A percentile compares a stretch with the other conserved stretches of the same genome.
Conservation (phyloP, 1,140 invertebrate genomes). For the Cyclina sinensis region DNA sequence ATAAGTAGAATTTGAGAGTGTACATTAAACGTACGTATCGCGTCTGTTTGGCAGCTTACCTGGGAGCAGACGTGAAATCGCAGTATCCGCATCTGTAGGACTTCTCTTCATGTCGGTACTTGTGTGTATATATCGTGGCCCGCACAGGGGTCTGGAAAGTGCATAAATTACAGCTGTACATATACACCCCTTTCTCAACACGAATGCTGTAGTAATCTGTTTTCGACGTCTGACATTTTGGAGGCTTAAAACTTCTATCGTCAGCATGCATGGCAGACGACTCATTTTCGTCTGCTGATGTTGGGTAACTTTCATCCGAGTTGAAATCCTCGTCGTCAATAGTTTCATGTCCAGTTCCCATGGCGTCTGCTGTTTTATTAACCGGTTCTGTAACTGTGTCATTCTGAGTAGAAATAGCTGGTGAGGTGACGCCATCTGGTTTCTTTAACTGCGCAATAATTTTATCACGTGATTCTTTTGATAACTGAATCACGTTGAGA, state of each 20-base stretch:
- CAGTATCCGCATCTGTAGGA: slow-evolving; percentile 63
- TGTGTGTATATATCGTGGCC: slow-evolving; percentile 65
- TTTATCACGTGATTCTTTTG: slow-evolving; percentile 51
- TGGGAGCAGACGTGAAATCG: slow-evolving; percentile 57
- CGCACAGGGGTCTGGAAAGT: slow-evolving; percentile 60
- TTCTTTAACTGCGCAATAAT: slow-evolving; percentile 50
- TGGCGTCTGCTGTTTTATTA: not conserved
- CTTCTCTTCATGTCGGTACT: slow-evolving; percentile 63
- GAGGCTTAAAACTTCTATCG: slow-evolving; percentile 55
- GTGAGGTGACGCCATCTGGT: not conserved
- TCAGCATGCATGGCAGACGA: not conserved
- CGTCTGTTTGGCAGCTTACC: slow-evolving; percentile 9
- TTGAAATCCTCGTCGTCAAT: slow-evolving; percentile 59
- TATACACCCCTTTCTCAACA: slow-evolving; percentile 57
- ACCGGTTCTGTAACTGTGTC: not conserved
- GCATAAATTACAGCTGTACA: slow-evolving; percentile 65
- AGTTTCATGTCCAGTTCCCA: not conserved
- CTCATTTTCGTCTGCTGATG: slow-evolving; percentile 28
- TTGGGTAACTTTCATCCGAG: slow-evolving; percentile 48
- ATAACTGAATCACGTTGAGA: slow-evolving; percentile 63
- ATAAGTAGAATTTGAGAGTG: too few relatives aligned
- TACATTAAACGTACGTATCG: too few relatives aligned
- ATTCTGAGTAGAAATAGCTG: not conserved
- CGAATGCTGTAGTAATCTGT: slow-evolving; percentile 64
- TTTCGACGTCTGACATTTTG: slow-evolving; percentile 65